Conservation (phyloP, 2,888 invertebrate species). For the Aphodius granarius region DNA sequence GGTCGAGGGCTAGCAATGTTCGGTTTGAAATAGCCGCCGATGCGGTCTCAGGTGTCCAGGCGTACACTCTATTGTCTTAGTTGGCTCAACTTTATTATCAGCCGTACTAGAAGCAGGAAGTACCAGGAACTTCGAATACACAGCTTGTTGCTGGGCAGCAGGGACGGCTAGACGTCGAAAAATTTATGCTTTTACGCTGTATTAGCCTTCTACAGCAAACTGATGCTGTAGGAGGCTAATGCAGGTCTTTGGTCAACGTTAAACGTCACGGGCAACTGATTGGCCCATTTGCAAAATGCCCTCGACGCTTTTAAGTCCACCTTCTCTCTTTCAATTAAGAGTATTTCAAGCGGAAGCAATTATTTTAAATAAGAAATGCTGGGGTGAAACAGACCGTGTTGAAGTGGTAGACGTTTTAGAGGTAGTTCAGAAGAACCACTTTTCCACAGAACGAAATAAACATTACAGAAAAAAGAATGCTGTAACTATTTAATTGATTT, state of each 20-base stretch:
- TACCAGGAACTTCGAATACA: constrained; percentile 3
- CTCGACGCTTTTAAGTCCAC: background rate
- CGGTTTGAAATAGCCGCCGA: background rate
- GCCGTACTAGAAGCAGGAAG: background rate
- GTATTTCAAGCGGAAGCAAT: background rate
- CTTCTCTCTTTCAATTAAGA: background rate
- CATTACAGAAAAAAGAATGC: too few relatives aligned
- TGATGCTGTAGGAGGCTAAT: background rate
- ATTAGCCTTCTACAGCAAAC: background rate
- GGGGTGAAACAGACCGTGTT: background rate
- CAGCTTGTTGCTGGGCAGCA: background rate
- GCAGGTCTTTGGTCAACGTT: background rate
- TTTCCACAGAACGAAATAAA: too few relatives aligned
- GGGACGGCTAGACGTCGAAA: constrained; percentile 2
- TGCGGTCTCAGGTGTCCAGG: background rate
- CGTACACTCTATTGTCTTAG: constrained; percentile 8
- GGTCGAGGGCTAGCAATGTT: background rate
- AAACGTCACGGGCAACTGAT: background rate
- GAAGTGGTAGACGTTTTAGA: background rate
- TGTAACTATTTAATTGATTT: too few relatives aligned
- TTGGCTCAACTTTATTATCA: constrained; percentile 12
- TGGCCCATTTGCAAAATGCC: background rate
- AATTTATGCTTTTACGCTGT: constrained; percentile 5
- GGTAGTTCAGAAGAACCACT: too few relatives aligned
- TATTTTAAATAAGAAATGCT: background rate